Conservation (phyloP, 2,797 vertebrate species). For the Gobio occitaniae region DNA sequence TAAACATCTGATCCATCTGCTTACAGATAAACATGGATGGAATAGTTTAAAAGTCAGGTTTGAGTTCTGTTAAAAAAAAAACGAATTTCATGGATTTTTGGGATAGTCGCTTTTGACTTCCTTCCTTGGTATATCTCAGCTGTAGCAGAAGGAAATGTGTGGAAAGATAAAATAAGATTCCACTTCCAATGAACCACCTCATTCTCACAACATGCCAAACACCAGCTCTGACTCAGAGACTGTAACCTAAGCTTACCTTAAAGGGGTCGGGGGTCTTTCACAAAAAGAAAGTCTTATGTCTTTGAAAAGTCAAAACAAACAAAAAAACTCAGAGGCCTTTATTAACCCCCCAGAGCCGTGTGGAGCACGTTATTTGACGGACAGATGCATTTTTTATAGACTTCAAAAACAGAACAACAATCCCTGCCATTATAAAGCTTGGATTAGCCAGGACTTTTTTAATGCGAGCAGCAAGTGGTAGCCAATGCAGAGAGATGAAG, state of each 20-base stretch:
- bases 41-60: constrained; percentile 5
- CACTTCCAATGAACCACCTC: constrained; percentile 41
- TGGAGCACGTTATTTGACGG: no score
- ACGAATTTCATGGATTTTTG: neutral
- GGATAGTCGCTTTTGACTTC: constrained; percentile 28
- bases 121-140: constrained; percentile 37
- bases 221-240: constrained; percentile 39
- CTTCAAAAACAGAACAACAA: no score
- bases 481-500: no score
- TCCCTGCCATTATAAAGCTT: no score
- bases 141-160: constrained; percentile 54
- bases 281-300: constrained; percentile 10
- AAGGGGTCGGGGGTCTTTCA: neutral
- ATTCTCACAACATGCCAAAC: constrained; percentile 45
- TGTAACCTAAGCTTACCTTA: constrained; percentile 25
- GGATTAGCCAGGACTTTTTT: no score
- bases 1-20: neutral
- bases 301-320: neutral
- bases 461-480: no score
- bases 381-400: no score
- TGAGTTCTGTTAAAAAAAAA: neutral
- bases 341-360: no score
- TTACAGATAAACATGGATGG: neutral
- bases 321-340: neutral
- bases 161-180: constrained; percentile 48